Conservation (phyloP, 35 echinoderm and acorn worm genomes). For the Hemicentrotus pulcherrimus region DNA sequence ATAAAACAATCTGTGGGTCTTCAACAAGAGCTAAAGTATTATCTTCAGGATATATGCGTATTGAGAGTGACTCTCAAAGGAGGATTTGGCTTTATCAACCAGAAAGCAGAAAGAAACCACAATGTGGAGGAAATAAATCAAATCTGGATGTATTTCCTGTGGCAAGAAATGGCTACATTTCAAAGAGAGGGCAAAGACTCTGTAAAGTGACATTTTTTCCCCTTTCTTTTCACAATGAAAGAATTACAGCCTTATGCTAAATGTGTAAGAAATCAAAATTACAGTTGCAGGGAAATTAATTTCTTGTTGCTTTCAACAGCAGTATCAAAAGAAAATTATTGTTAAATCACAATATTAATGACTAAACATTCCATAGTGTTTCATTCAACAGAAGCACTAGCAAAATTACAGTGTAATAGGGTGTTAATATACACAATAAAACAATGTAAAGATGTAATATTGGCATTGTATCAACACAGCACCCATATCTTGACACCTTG, state of each 20-base stretch:
- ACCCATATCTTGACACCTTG: background rate
- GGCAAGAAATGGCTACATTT: background rate
- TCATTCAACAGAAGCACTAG: background rate
- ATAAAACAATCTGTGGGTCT: background rate
- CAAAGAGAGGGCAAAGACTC: background rate
- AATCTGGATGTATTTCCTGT: slow-evolving; percentile 4
- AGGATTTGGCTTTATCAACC: background rate
- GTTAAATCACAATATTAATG: too few relatives aligned
- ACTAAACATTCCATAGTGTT: too few relatives aligned
- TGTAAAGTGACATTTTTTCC: background rate
- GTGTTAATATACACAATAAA: background rate
- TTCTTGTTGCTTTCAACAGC: background rate
- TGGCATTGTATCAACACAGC: background rate
- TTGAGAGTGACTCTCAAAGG: background rate
- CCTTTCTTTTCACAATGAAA: background rate
- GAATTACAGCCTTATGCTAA: background rate
- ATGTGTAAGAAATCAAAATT: background rate
- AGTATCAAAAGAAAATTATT: background rate
- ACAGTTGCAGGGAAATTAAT: background rate
- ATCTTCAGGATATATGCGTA: background rate
- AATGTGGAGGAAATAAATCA: background rate
- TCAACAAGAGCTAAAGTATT: background rate
- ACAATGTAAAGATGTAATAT: background rate
- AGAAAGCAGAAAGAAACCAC: background rate
- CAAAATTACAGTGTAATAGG: background rate